Evolutionary conservation across 64 coral and sea anemone genomes (phyloP), one percentile per base, ranked within the genome.

Genomic region (Stichodactyla mertensii): DNA sequence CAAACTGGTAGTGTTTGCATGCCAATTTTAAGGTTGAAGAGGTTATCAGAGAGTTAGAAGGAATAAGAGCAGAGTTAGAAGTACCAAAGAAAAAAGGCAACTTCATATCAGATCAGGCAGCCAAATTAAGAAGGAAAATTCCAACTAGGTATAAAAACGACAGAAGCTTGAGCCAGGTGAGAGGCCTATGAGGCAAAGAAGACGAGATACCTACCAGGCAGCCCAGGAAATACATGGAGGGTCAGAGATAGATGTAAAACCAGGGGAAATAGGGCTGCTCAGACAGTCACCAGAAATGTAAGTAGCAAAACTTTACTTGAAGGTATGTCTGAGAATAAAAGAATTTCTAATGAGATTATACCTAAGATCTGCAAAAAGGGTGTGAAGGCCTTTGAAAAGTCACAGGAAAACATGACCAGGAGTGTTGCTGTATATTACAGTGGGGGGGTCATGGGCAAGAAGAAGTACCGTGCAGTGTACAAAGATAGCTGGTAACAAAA

Each of bases 381-480:
- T 20, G 52, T 53, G 14, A 87, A 55, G 10, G 16, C 31, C 55
- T 88, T 79, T 54, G 88, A 89, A 69, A 69, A 64, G 23, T 83
- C 79, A 55, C 45, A 52, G 69, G 82, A 83, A 12, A 89, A 89
- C 61, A 89, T 89, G 66, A 45, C 67, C 28, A 83, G 66, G 70
- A 93, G 88, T 36, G 81, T 89, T 51, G 77, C 87, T 55, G 88
- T 86, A 19, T 83, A 89, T 82, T 93, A 86, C 80, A 89, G 83
- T 77, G 88, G 88, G 31, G 92, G 88, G 59, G 92, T 93, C 22
- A 93, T 87, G 87, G 92, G 92, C 18, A 93, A 89, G 51, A 93
- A 89, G 51, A 4, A 84, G 61, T 89, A 93, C 52, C 87, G 89
- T 78, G 51, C 79, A n/a, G 64, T 60, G 6, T 89, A 89, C 13